Evolutionary conservation across 2,797 vertebrate species (phyloP).

Genomic region (Acanthiza pusilla): DNA sequence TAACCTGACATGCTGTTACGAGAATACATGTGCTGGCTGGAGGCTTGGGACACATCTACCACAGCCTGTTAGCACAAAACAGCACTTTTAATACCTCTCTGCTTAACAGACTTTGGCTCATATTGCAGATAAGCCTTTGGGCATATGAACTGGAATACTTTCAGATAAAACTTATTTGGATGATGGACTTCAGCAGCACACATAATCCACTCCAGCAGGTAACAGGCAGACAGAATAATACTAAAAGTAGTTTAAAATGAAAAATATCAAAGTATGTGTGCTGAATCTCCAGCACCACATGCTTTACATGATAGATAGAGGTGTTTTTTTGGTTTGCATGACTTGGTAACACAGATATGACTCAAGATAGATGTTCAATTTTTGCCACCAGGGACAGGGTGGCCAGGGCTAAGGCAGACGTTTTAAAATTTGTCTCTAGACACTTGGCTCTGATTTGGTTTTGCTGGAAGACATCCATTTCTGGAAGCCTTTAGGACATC

Average conservation of each 20-base stretch:
- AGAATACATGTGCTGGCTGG: neutral
- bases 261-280: neutral
- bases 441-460: neutral
- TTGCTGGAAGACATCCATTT: neutral
- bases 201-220: neutral
- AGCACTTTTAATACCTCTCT: neutral
- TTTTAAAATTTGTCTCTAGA: neutral
- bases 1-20: neutral
- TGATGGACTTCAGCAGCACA: neutral
- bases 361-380: neutral
- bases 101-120: neutral
- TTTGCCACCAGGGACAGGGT: neutral
- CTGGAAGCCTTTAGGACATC: neutral
- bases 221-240: neutral
- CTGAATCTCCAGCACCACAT: neutral
- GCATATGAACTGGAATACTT: neutral
- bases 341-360: neutral
- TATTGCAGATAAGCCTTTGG: neutral
- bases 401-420: neutral
- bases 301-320: neutral
- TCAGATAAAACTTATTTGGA: neutral
- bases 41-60: neutral
- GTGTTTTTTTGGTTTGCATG: neutral
- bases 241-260: neutral
- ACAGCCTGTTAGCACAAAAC: neutral